Evolutionary conservation across 2,888 invertebrate species (phyloP).

Genomic region (Mythimna albipuncta): DNA sequence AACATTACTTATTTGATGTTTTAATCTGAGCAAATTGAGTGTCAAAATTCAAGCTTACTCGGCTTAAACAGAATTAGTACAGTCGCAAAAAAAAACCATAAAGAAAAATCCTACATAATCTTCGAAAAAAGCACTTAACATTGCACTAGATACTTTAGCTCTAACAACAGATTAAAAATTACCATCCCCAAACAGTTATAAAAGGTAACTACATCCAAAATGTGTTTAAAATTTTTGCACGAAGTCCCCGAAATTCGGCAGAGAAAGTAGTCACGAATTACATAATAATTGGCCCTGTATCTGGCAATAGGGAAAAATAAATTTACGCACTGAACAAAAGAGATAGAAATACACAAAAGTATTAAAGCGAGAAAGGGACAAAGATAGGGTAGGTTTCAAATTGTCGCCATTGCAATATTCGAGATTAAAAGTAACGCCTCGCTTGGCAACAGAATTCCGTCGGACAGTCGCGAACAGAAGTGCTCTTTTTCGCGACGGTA

Average conservation of each 20-base stretch:
- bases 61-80: neutral
- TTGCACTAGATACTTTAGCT: constrained; percentile 24
- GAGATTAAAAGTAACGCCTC: constrained; percentile 89
- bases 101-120: constrained; percentile 23
- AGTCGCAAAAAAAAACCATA: neutral
- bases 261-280: constrained; percentile 60
- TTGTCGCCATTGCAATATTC: constrained; percentile 87
- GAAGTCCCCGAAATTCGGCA: constrained; percentile 46
- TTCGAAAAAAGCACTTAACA: constrained; percentile 17
- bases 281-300: constrained; percentile 64
- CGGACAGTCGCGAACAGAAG: constrained; percentile 74
- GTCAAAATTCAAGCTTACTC: neutral
- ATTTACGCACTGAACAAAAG: constrained; percentile 63
- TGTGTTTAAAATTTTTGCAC: constrained; percentile 44
- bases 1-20: too few relatives aligned
- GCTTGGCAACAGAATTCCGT: constrained; percentile 81
- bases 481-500: constrained; percentile 54
- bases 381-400: constrained; percentile 76
- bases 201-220: constrained; percentile 47
- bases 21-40: neutral
- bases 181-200: constrained; percentile 44
- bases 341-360: constrained; percentile 46
- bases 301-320: constrained; percentile 65
- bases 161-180: constrained; percentile 47
- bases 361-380: constrained; percentile 62